Percentiles rank a stretch among this genome's conserved stretches.
Conservation (phyloP, 2,797 vertebrate genomes). For the Petrocephalus sullivani region DNA sequence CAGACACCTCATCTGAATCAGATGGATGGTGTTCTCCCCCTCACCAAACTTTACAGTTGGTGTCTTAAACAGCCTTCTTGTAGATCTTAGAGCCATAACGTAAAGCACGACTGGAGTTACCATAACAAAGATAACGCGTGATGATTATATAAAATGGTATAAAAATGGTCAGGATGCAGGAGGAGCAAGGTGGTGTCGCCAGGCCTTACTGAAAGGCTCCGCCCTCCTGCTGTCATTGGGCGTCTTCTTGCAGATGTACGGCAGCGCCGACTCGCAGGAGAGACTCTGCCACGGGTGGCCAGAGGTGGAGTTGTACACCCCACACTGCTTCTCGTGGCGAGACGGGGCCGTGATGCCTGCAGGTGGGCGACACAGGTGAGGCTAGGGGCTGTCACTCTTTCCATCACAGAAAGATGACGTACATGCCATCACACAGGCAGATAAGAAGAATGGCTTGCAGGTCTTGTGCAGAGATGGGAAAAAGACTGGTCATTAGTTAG, state of each 20-base stretch:
- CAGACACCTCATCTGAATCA: neutral
- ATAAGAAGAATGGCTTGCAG: neutral
- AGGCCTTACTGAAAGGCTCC: constrained; percentile 67
- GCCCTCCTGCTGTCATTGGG: constrained; percentile 57
- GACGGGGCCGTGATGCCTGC: constrained; percentile 63
- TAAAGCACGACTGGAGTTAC: neutral
- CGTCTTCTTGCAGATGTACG: constrained; percentile 87
- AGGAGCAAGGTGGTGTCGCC: neutral
- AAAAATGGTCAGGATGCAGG: neutral
- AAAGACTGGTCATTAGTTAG: neutral
- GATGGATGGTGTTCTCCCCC: neutral
- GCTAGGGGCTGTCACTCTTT: neutral
- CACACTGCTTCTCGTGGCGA: constrained; percentile 66
- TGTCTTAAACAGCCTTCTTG: neutral
- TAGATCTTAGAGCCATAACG: neutral
- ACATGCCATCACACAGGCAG: neutral
- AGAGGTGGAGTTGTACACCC: constrained; percentile 64
- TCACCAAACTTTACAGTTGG: too few relatives aligned
- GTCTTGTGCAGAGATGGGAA: neutral
- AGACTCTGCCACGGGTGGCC: constrained; percentile 69
- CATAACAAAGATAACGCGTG: neutral
- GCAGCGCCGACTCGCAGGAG: constrained; percentile 73
- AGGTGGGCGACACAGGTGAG: constrained; percentile 31
- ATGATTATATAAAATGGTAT: neutral
- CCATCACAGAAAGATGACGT: neutral